Conservation (phyloP, 2,797 vertebrate genomes). For the Phalanger gymnotis region DNA sequence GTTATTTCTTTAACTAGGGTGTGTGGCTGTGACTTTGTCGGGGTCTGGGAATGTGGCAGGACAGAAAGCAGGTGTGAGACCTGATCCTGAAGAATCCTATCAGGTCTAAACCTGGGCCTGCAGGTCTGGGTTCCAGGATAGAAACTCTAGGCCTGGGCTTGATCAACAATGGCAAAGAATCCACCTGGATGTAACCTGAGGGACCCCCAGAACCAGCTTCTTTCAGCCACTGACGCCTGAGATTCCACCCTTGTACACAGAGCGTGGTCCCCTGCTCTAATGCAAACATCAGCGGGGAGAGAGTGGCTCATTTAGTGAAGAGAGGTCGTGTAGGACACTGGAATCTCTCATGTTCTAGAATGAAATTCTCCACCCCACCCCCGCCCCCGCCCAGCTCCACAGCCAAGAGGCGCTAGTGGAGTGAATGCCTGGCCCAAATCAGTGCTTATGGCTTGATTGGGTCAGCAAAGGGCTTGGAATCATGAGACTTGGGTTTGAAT, state of each 20-base stretch:
- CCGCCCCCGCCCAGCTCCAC: background rate
- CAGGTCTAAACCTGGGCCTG: background rate
- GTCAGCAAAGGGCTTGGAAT: background rate
- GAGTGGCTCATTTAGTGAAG: background rate
- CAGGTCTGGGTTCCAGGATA: no score
- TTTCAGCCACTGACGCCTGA: background rate
- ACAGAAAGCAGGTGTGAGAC: background rate
- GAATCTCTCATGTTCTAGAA: background rate
- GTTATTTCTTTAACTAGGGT: slow-evolving; percentile 71
- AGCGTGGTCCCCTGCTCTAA: background rate
- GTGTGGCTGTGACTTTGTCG: slow-evolving; percentile 54
- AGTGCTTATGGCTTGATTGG: background rate
- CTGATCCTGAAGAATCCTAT: background rate
- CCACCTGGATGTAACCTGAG: background rate
- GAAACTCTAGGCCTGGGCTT: background rate
- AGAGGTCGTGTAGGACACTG: background rate
- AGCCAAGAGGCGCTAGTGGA: background rate
- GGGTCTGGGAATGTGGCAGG: background rate
- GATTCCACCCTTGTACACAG: background rate
- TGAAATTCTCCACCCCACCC: background rate
- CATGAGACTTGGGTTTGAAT: background rate
- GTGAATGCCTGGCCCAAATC: background rate
- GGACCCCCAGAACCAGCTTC: background rate
- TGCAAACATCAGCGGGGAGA: background rate
- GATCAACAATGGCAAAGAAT: background rate